Base-by-base conservation (phyloP, 2,113 vertebrate species). In the Varanus komodoensis region DNA sequence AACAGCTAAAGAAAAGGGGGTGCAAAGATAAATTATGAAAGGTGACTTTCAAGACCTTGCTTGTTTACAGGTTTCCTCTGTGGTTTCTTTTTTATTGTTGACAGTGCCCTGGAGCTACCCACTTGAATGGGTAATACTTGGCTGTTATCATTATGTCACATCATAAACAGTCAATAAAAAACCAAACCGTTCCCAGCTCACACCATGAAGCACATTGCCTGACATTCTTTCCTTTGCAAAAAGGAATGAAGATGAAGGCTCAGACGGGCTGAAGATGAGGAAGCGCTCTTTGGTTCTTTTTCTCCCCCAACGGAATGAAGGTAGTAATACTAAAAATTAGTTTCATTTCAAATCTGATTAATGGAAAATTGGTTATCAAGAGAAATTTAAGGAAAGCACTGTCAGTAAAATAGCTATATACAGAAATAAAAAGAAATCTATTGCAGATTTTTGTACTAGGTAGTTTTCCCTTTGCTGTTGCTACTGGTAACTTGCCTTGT, bases 151-250 rank as follows among this genome's bases (percentile, higher is more conserved):
- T 79, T 81, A 85, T 80, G 64, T 48, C 82, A 91, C 82, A 80
- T 85, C 50, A 89, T 91, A 91, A 91, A 75, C 87, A 88, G 87
- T 80, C 82, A 61, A 89, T 91, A 91, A 91, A 44, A 91, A 88
- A 8, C 25, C 38, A 80, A 80, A 67, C 27, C 17, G 75, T 34
- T 88, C 75, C 81, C 87, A 73, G 15, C 54, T 74, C 64, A 85
- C 8, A n/a, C 50, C 64, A 71, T 32, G 11, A 44, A 73, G 82
- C 34, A 71, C 27, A 80, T 74, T 85, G 3, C 73, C 74, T 57
- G 34, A 57, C 64, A 84, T 78, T 4, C 15, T 85, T 34, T 74
- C 77, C 21, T 77, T 77, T 9, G 69, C 15, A 87, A 54, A 74
- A 84, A 61, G 81, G 69, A 61, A 78, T 85, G 32, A 93, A 19